Conservation (phyloP, 2,113 vertebrate species). For the Gadus chalcogrammus region DNA sequence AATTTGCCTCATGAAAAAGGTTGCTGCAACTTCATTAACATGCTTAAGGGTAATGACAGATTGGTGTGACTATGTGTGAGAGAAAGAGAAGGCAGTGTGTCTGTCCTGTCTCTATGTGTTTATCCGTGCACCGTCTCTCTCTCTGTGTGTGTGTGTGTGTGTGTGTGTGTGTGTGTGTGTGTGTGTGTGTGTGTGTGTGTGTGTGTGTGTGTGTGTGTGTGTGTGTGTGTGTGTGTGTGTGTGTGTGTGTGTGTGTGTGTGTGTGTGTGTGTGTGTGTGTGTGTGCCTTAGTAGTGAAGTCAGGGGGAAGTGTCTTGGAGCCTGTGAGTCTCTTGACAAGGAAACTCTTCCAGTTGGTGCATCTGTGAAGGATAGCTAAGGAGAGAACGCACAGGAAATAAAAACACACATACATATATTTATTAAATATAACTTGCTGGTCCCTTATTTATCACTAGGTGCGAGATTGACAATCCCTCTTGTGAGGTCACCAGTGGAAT, state of each 20-base stretch:
- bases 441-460: no score
- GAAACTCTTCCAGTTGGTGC: constrained; percentile 96
- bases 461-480: no score
- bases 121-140: no score
- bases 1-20: no score
- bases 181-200: no score
- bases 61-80: not conserved
- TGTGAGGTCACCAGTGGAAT: no score
- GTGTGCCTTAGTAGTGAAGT: constrained; percentile 88
- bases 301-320: constrained; percentile 92
- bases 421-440: no score
- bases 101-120: no score
- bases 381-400: not conserved
- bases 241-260: not conserved
- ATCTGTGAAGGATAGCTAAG: constrained; percentile 88
- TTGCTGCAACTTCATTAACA: not conserved
- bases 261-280: constrained; percentile 1
- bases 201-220: no score
- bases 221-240: not conserved
- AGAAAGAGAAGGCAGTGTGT: not conserved
- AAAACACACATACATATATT: not conserved
- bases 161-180: no score
- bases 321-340: constrained; percentile 94
- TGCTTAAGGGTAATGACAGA: not conserved
- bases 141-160: no score